Evolutionary conservation across 2,888 invertebrate species (phyloP).

Genomic region (Drosophila acutilabella): DNA sequence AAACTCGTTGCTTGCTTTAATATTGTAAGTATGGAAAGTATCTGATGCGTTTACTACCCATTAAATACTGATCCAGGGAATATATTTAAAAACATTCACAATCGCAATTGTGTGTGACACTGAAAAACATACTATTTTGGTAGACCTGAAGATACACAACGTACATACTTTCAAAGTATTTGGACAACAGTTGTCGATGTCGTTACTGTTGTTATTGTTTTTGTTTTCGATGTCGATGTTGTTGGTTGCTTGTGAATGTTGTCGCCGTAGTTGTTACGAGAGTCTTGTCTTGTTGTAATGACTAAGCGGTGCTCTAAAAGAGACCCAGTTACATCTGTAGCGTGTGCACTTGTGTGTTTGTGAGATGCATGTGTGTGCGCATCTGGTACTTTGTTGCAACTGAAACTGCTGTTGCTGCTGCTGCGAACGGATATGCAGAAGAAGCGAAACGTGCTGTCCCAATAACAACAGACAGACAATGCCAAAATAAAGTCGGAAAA

Average conservation of each 20-base stretch:
- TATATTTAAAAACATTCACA: slow-evolving; percentile 23
- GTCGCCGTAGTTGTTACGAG: slow-evolving; percentile 59
- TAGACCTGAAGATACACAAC: slow-evolving; percentile 26
- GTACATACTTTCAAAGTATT: slow-evolving; percentile 51
- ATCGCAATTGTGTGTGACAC: slow-evolving; percentile 19
- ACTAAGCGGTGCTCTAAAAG: slow-evolving; percentile 54
- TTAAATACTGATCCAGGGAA: slow-evolving; percentile 22
- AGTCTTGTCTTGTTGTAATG: slow-evolving; percentile 52
- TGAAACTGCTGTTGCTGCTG: slow-evolving; percentile 34
- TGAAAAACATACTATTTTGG: slow-evolving; percentile 45
- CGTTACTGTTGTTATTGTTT: slow-evolving; percentile 8
- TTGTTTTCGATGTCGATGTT: slow-evolving; percentile 14
- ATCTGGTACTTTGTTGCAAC: slow-evolving; percentile 45
- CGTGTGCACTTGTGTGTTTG: neutral
- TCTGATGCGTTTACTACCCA: slow-evolving; percentile 19
- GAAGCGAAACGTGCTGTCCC: slow-evolving; percentile 76
- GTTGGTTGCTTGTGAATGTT: slow-evolving; percentile 48
- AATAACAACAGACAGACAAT: slow-evolving; percentile 66
- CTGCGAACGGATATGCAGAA: slow-evolving; percentile 67
- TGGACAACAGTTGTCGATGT: slow-evolving; percentile 44
- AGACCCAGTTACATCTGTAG: slow-evolving; percentile 48
- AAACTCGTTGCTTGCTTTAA: no score
- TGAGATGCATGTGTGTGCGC: slow-evolving; percentile 46
- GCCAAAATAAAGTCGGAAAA: slow-evolving; percentile 63
- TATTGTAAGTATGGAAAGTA: slow-evolving; percentile 12